These are phyloP conservation scores for Coregonus ussuriensis DNA, from an alignment of 2,797 vertebrate species.

Conservation along the genomic window DNA sequence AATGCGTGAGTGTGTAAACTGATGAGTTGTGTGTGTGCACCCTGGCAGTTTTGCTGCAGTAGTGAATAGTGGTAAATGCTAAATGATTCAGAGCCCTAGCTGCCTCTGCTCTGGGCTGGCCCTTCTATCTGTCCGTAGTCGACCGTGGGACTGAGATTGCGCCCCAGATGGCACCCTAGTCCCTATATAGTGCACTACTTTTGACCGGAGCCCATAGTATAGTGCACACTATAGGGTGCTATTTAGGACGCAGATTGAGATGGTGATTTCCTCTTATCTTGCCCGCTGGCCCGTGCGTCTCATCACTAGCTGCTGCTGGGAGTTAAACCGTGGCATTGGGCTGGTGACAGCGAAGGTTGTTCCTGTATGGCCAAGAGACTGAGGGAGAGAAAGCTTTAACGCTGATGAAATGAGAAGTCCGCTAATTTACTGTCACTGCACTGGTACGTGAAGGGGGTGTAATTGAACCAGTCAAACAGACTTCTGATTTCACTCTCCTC, in stretches of 20 bases:
- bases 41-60: slow-evolving; percentile 18
- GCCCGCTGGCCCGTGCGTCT: neutral
- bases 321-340: neutral
- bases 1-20: slow-evolving; percentile 13
- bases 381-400: neutral
- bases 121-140: slow-evolving; percentile 4
- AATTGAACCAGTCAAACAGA: neutral
- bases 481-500: neutral
- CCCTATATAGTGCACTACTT: too few relatives aligned
- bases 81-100: slow-evolving; percentile 20
- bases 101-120: neutral
- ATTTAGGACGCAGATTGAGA: neutral
- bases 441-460: neutral
- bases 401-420: neutral
- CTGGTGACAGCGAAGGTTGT: slow-evolving; percentile 10
- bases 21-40: neutral
- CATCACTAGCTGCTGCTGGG: slow-evolving; percentile 4
- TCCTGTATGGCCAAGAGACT: neutral
- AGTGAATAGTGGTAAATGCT: slow-evolving; percentile 22
- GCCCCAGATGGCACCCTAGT: too few relatives aligned
- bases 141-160: neutral
- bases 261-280: slow-evolving; percentile 18
- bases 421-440: neutral
- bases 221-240: neutral
- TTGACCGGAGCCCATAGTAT: neutral